A percentile compares a stretch with the other conserved stretches of the same genome.
Evolutionary conservation across 2,888 invertebrate species (phyloP).

Genomic region (Muschampia plurimacula): DNA sequence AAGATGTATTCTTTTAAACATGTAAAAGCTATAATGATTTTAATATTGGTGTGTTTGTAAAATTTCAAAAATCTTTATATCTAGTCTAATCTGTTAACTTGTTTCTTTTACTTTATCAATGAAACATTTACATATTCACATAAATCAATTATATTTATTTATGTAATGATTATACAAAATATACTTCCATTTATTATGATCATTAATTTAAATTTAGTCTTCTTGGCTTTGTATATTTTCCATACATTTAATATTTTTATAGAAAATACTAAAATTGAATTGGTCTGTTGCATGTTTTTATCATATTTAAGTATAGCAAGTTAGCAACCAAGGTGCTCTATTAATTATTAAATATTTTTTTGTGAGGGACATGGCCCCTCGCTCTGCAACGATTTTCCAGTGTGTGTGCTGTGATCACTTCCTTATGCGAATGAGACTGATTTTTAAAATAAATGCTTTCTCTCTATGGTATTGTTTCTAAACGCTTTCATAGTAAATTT

Average conservation of each 20-base stretch:
- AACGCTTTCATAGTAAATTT: constrained; percentile 60
- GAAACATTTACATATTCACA: constrained; percentile 46
- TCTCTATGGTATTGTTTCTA: constrained; percentile 70
- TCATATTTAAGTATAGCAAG: constrained; percentile 75
- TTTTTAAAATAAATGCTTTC: constrained; percentile 81
- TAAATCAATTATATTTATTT: constrained; percentile 52
- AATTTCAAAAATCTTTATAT: constrained; percentile 68
- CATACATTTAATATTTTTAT: constrained; percentile 66
- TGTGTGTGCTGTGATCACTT: constrained; percentile 85
- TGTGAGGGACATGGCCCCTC: constrained; percentile 76
- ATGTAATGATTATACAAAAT: constrained; percentile 55
- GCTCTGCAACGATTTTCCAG: constrained; percentile 82
- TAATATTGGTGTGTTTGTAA: constrained; percentile 60
- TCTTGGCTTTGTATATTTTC: constrained; percentile 60
- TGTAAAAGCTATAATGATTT: constrained; percentile 48
- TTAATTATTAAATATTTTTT: constrained; percentile 77
- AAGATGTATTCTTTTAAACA: constrained; percentile 59
- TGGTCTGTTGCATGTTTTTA: constrained; percentile 72
- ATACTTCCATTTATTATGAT: constrained; percentile 58
- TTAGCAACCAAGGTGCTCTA: constrained; percentile 81
- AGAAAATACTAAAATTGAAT: constrained; percentile 54
- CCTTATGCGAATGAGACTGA: constrained; percentile 86
- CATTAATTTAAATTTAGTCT: constrained; percentile 13
- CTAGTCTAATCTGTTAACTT: constrained; percentile 77
- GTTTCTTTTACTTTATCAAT: constrained; percentile 54